Evolutionary conservation across 2,113 vertebrate genomes (phyloP).

Genomic region (Nothoprocta pentlandii): DNA sequence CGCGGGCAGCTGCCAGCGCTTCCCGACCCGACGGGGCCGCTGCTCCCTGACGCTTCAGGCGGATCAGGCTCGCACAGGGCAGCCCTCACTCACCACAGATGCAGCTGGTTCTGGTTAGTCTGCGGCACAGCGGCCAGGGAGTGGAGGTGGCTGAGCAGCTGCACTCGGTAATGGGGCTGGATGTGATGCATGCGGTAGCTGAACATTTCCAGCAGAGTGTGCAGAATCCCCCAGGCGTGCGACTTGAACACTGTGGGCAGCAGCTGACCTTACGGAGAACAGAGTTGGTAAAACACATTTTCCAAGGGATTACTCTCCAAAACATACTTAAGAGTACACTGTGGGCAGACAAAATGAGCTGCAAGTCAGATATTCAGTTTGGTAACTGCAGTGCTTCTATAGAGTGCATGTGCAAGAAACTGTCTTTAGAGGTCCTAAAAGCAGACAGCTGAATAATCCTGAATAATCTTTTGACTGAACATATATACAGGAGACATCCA

Average conservation of each 20-base stretch:
- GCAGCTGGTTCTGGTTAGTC: constrained; percentile 98
- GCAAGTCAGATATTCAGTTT: not conserved
- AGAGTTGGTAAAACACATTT: not conserved
- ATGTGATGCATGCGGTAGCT: constrained; percentile 99
- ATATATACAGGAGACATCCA: not conserved
- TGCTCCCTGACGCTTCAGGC: not conserved
- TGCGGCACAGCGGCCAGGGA: constrained; percentile 95
- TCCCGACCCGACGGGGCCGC: not conserved
- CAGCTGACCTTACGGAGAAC: constrained; percentile 86
- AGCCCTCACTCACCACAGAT: constrained; percentile 88
- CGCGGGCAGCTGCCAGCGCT: not conserved
- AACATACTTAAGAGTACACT: not conserved
- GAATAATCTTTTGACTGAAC: not conserved
- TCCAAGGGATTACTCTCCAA: not conserved
- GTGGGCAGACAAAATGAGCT: not conserved
- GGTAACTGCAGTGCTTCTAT: not conserved
- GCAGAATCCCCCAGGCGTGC: constrained; percentile 96
- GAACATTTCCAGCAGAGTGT: constrained; percentile 98
- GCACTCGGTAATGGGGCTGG: constrained; percentile 96
- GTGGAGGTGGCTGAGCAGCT: constrained; percentile 96
- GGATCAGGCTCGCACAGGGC: not conserved
- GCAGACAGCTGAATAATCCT: not conserved
- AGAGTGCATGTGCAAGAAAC: not conserved
- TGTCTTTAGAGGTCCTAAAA: not conserved
- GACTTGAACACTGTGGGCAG: constrained; percentile 98